Percentiles rank a stretch among this genome's conserved stretches.
phyloP scores from a whole-genome alignment of 2,888 invertebrate species.

The Drosophila leonis region DNA sequence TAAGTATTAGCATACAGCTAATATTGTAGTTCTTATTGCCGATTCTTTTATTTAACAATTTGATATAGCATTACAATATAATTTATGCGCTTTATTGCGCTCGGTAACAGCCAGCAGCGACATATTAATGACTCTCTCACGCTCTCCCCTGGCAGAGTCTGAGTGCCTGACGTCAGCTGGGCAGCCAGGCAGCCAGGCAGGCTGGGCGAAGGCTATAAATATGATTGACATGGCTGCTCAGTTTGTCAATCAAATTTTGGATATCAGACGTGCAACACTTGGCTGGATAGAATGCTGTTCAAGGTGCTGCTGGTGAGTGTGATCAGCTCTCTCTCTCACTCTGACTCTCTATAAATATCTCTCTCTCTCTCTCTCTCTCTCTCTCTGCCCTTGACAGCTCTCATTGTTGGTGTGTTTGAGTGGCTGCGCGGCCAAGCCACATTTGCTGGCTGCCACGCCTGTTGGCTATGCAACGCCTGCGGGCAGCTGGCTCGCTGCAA shows the following conservation, averaged over 20 bases:
- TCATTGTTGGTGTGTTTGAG: constrained; percentile 41
- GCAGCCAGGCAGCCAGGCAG: constrained; percentile 16
- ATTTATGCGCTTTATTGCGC: constrained; percentile 72
- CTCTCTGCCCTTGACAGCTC: constrained; percentile 41
- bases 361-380: background rate
- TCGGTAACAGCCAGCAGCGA: constrained; percentile 42
- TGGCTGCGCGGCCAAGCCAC: constrained; percentile 59
- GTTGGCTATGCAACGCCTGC: constrained; percentile 68
- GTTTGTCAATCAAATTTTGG: constrained; percentile 71
- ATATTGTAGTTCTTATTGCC: constrained; percentile 12
- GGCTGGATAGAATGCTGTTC: constrained; percentile 53
- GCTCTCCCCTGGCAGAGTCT: constrained; percentile 40
- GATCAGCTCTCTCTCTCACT: background rate
- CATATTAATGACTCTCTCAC: constrained; percentile 71
- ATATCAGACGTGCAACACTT: constrained; percentile 36
- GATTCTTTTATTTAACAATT: constrained; percentile 57
- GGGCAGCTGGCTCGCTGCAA: constrained; percentile 51
- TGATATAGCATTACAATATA: constrained; percentile 73
- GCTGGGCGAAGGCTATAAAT: constrained; percentile 69
- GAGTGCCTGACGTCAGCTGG: constrained; percentile 46
- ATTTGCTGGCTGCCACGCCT: constrained; percentile 63
- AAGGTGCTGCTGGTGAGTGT: constrained; percentile 68
- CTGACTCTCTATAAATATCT: background rate
- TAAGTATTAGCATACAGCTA: constrained; percentile 5
- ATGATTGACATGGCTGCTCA: constrained; percentile 69